Percentiles rank a stretch among this genome's conserved stretches.
These are phyloP conservation scores for Andrena minutula DNA, from an alignment of 2,888 invertebrate species.

Conservation along the genomic window DNA sequence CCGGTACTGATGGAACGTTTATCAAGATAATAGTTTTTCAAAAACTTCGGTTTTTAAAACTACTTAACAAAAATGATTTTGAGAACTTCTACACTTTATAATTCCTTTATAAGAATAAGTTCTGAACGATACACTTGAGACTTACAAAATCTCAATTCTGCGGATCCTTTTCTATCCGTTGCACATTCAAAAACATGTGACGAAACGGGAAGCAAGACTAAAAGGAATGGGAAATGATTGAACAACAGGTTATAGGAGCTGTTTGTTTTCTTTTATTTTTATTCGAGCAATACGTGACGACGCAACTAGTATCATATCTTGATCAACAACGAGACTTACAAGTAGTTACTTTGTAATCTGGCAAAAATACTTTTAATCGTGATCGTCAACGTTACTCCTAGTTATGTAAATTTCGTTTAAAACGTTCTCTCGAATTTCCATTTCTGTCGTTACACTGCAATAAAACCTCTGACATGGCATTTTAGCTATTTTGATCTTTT, in stretches of 20 bases:
- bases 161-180: not conserved
- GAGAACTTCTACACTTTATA: not conserved
- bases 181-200: not conserved
- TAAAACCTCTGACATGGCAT: not conserved
- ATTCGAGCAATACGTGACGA: slow-evolving; percentile 38
- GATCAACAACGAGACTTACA: slow-evolving; percentile 37
- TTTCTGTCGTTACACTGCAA: not conserved
- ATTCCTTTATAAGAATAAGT: not conserved
- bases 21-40: not conserved
- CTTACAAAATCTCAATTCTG: not conserved
- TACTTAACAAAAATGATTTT: not conserved
- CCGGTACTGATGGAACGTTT: too few species aligned
- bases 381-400: slow-evolving; percentile 21
- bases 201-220: not conserved
- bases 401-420: not conserved
- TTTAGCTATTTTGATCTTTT: not conserved
- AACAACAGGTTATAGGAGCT: slow-evolving; percentile 8
- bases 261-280: slow-evolving; percentile 55
- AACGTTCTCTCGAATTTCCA: not conserved
- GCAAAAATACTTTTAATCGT: slow-evolving; percentile 32
- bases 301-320: slow-evolving; percentile 37
- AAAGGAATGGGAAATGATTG: not conserved
- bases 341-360: slow-evolving; percentile 38
- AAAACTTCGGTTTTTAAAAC: not conserved
- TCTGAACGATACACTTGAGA: not conserved